Base-by-base conservation (phyloP, 1,140 invertebrate species). In the Drosophila littoralis region DNA sequence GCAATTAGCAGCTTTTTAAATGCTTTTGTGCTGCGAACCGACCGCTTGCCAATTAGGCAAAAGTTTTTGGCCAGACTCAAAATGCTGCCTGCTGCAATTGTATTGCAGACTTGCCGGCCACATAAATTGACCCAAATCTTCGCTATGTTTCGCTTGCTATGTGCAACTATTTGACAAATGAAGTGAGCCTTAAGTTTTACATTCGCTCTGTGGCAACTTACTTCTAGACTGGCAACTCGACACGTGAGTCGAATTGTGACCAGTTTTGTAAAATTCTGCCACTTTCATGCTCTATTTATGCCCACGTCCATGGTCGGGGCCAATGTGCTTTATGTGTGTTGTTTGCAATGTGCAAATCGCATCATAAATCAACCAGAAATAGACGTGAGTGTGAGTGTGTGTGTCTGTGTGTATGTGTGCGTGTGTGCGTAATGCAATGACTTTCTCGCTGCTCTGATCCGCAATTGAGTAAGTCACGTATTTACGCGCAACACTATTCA, bases 1-100 rank as follows among this genome's bases (percentile, higher is more conserved):
- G 71, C 77, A 80, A 81, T 81, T 79, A 84, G 72, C 63, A 63
- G 60, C 45, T 13, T 43, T 50, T 61, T 36, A 40, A 40, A 58
- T 66, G 48, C 8, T 22, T 46, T 43, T 38, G 40, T 40, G 9
- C 42, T 48, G 36, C 52, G 10, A 13, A 2, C n/a, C 40, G 15
- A 45, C 22, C 22, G 13, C 42, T 13, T 59, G 55, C 51, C 61
- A 64, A 64, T 64, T 64, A 52, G 9, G 22, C 6, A 12, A 42
- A 64, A 45, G 43, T 22, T 46, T 46, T 46, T 17, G 45, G 15
- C 17, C 17, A 22, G 45, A 46, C n/a, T 12, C 13, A 22, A 46
- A 17, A 46, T n/a, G 45, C 10, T 22, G 45, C n/a, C 13, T 8
- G n/a, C n/a, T 46, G 46, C 59, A 63, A 51, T 50, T 51, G 43